phyloP scores from a whole-genome alignment of 2,113 vertebrate species.

The Lathamus discolor region DNA sequence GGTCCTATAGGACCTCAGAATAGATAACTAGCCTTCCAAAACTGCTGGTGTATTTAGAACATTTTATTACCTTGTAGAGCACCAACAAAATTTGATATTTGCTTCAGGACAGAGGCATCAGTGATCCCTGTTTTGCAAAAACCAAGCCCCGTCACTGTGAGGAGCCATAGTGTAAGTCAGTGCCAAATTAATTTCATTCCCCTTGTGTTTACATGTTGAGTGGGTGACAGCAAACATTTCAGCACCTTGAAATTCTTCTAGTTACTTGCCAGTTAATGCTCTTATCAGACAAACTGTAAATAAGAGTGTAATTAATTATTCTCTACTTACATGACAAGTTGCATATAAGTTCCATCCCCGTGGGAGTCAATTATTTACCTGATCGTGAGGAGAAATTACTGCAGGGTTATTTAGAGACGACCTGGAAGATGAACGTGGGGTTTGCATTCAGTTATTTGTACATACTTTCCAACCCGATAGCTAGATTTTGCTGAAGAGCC shows the following conservation, averaged over 20 bases:
- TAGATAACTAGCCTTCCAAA: background rate
- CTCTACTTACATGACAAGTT: slow-evolving; percentile 66
- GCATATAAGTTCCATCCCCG: slow-evolving; percentile 22
- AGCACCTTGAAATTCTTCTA: slow-evolving; percentile 52
- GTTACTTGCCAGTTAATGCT: slow-evolving; percentile 63
- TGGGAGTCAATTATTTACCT: slow-evolving; percentile 38
- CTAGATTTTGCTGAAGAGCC: background rate
- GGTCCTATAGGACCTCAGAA: background rate
- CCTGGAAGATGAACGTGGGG: slow-evolving; percentile 4
- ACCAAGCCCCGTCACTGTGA: background rate
- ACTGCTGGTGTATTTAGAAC: background rate
- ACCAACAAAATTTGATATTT: background rate
- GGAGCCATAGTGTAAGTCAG: background rate
- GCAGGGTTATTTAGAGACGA: slow-evolving; percentile 11
- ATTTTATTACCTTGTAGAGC: background rate
- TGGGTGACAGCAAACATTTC: slow-evolving; percentile 49
- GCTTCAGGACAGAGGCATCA: background rate
- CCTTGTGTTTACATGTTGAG: slow-evolving; percentile 54
- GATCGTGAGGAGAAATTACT: slow-evolving; percentile 40
- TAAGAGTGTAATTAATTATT: slow-evolving; percentile 75
- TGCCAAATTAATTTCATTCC: background rate
- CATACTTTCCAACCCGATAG: background rate
- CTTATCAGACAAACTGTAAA: slow-evolving; percentile 74
- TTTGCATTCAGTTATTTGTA: background rate
- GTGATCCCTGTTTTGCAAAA: background rate